Evolutionary conservation across 2,797 vertebrate genomes (phyloP), one percentile per base, ranked within the genome.

Genomic region (Limnodromus scolopaceus): DNA sequence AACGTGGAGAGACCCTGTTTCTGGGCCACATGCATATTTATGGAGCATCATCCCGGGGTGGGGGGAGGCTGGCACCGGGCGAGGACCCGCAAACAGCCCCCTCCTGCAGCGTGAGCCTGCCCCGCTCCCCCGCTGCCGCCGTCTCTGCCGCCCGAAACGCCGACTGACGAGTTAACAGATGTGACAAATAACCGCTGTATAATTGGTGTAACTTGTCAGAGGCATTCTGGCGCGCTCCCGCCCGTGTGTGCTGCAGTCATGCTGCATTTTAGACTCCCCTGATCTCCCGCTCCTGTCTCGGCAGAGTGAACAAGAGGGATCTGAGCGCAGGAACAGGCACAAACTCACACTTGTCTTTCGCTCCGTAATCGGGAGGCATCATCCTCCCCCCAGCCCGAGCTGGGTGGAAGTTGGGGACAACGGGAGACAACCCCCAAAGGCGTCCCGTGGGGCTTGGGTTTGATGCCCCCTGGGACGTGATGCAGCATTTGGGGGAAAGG

Each of bases 151-250:
- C 83, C 65, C n/a, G 77, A 30, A 38, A 45, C 23, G 63, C 64
- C 10, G 32, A 23, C n/a, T 12, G 88, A 70, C 16, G 70, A 74
- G 61, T 22, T 32, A 25, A 28, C 66, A 78, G 81, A 69, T 70
- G 76, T 75, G 94, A 83, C 81, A 83, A 89, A 86, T 49, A 82
- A 75, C 76, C 2, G 46, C 66, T 18, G 6, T 22, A 30, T 79
- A 86, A 95, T 65, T 71, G 92, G 81, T 83, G 84, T 75, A 55
- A 43, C 22, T 83, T 85, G 84, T 82, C 68, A 63, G 61, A 25
- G 36, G n/a, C 19, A 1, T 53, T 77, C 53, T 24, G 27, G 28
- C 5, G 18, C 9, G 8, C 54, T 74, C 80, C 77, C 1, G 8
- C 13, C 57, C 48, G 75, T 4, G 2, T 30, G 66, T 68, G 88